Conservation (phyloP, 2,113 vertebrate species). For the Motacilla alba region DNA sequence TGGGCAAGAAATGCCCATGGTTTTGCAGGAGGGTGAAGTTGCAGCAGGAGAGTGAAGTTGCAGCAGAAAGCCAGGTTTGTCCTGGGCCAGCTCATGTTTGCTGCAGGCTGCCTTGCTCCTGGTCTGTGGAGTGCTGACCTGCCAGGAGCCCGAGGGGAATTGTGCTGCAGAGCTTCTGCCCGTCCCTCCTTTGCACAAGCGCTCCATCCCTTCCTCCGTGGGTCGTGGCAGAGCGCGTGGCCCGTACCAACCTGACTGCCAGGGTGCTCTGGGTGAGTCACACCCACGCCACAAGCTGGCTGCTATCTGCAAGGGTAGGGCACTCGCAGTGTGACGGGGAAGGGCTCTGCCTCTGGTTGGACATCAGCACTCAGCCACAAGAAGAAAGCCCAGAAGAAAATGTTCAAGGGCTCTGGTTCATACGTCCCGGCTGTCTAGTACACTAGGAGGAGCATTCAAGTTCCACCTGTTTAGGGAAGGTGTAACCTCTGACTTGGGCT, state of each 20-base stretch:
- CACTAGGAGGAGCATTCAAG: background rate
- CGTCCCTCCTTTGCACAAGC: background rate
- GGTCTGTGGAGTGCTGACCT: background rate
- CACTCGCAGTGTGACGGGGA: background rate
- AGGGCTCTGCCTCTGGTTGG: background rate
- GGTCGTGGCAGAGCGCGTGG: background rate
- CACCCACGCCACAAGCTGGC: background rate
- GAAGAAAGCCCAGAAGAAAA: background rate
- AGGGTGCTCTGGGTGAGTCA: background rate
- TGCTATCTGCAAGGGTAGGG: background rate
- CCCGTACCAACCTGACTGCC: background rate
- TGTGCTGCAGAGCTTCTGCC: background rate
- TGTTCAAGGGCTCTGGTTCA: background rate
- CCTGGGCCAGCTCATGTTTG: background rate
- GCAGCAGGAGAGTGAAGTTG: background rate
- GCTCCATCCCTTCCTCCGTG: background rate
- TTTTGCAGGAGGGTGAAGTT: background rate
- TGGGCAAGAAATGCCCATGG: background rate
- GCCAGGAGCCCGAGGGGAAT: background rate
- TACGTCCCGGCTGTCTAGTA: background rate
- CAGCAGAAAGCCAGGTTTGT: background rate
- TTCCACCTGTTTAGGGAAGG: constrained; percentile 53
- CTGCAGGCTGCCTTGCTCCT: background rate
- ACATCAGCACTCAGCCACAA: background rate
- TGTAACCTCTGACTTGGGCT: constrained; percentile 49